phyloP scores from a whole-genome alignment of 2,113 vertebrate genomes.

The Mormyrus lacerda region DNA sequence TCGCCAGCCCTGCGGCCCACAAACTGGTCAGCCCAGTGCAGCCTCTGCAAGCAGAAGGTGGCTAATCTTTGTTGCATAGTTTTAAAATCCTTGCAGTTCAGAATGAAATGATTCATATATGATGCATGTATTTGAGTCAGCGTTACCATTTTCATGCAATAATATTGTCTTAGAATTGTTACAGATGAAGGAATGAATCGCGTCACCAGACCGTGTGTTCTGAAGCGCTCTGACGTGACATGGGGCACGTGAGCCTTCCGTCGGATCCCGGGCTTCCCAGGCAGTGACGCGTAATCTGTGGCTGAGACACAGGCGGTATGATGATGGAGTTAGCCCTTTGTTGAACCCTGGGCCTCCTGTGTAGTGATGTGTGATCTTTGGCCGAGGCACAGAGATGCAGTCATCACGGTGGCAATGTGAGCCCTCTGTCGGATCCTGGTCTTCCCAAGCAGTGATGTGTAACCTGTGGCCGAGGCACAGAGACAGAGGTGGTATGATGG shows the following conservation, averaged over 20 bases:
- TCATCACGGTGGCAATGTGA: not conserved
- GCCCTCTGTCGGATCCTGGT: not conserved
- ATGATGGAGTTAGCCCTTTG: not conserved
- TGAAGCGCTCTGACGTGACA: not conserved
- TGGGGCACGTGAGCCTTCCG: not conserved
- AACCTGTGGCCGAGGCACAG: not conserved
- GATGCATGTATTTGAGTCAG: not conserved
- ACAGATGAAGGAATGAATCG: not conserved
- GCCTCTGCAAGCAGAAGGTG: not conserved
- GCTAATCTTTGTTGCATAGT: not conserved
- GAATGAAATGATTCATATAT: not conserved
- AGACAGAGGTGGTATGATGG: not conserved
- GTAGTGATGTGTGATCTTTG: not conserved
- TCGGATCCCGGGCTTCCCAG: not conserved
- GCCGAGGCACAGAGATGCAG: not conserved
- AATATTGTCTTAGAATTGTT: not conserved
- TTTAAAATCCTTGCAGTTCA: not conserved
- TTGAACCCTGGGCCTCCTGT: not conserved
- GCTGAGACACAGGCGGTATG: not conserved
- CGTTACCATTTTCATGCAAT: not conserved
- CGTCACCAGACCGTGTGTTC: not conserved
- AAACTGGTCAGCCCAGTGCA: not conserved
- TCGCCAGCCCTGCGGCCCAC: not conserved
- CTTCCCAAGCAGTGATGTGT: not conserved
- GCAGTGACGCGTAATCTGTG: not conserved